Evolutionary conservation across 2,113 vertebrate genomes (phyloP), one percentile per base, ranked within the genome.

Genomic region (Marmota flaviventris): DNA sequence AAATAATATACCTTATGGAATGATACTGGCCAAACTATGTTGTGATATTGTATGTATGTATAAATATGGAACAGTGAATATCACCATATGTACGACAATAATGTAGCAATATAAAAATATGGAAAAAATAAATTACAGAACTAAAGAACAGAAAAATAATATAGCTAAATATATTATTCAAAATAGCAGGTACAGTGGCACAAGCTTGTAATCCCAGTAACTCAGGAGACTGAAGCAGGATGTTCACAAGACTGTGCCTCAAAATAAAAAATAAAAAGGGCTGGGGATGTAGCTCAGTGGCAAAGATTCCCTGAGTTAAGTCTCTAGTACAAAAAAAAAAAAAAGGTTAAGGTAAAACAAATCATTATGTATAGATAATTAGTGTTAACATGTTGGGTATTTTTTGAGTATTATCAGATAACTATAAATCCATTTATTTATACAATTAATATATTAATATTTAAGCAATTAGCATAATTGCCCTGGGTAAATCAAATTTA

Each of bases 371-470:
- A 70, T 51, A 72, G 24, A 14, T 48, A 83, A 48, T 22, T 56
- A 61, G 34, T 77, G 45, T 32, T 77, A 45, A 73, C 8, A 90
- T 53, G 18, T 72, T 42, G 42, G 20, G 4, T 39, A 79, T 79
- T 81, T 85, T 72, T 79, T 76, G 45, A 73, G 32, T 69, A 69
- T 73, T 93, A 93, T 77, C 42, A 82, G 8, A 61, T 48, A 76
- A 93, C 93, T 61, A 77, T 12, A 42, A 27, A 51, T 39, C 83
- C 69, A 94, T 95, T 82, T 78, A 91, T 94, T 92, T 91, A 95
- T 63, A 39, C 78, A 75, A 94, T 95, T 82, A 92, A 67, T 78
- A 91, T 63, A 63, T 63, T 95, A 95, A 65, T 82, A 79, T 82
- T 85, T 83, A 58, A 37, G 10, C 89, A 92, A 82, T 94, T 95